These are phyloP conservation scores for Merodon equestris DNA, from an alignment of 2,888 invertebrate genomes.

Conservation along the genomic window DNA sequence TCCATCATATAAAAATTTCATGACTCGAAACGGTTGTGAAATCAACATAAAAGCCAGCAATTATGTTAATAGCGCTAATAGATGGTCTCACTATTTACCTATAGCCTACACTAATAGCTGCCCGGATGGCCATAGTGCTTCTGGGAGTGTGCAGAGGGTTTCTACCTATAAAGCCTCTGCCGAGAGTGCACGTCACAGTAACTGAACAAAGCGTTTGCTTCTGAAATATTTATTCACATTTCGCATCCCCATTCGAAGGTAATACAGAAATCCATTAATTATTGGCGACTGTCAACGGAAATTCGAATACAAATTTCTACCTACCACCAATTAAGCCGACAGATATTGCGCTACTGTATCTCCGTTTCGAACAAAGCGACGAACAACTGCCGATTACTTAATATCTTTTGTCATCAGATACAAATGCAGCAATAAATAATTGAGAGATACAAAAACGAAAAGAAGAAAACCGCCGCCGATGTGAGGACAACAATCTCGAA, in stretches of 20 bases:
- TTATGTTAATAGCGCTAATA: neutral
- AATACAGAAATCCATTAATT: constrained; percentile 25
- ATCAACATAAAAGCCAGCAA: neutral
- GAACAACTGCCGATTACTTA: constrained; percentile 41
- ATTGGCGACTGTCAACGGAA: neutral
- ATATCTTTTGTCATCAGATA: constrained; percentile 47
- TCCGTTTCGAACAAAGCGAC: constrained; percentile 21
- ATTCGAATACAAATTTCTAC: too few species aligned
- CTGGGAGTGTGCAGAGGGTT: too few species aligned
- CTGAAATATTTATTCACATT: neutral
- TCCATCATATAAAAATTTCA: too few species aligned
- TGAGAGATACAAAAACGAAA: constrained; percentile 39
- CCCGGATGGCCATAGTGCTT: neutral
- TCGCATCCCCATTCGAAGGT: neutral
- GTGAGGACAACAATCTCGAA: constrained; percentile 40
- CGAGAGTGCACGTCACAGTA: too few species aligned
- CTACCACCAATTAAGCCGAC: neutral
- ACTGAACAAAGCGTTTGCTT: too few species aligned
- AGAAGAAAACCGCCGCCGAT: constrained; percentile 33
- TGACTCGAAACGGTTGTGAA: too few species aligned
- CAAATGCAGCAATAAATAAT: constrained; percentile 23
- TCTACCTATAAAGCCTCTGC: too few species aligned
- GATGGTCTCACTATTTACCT: neutral
- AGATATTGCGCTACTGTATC: constrained; percentile 30
- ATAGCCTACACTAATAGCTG: neutral